Base-by-base conservation (phyloP, 2,888 invertebrate species). In the Macaria liturata region DNA sequence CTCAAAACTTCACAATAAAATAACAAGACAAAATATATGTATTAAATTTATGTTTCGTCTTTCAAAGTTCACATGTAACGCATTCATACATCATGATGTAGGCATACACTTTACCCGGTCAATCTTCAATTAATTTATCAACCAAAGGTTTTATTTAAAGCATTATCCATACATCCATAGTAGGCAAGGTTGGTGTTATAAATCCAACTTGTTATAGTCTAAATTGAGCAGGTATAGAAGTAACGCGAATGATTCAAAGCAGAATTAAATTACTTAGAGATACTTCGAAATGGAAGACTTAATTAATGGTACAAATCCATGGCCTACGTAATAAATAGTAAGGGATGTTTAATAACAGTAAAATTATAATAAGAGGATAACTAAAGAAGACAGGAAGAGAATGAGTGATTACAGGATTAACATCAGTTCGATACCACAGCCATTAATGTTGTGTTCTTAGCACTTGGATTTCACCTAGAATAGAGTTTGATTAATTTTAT, bases 351-450 rank as follows among this genome's bases (percentile, higher is more conserved):
- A 37, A 42, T 72, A 75, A 75, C 73, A 69, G 73, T 74, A 71
- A 65, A 71, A 74, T 37, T 37, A 6, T 4, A 37, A 73, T 68
- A 75, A 75, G 76, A 63, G 61, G 70, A 45, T 32, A 51, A 76
- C 72, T 73, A 20, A 20, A 20, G 20, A 20, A 62, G 79, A 82
- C 80, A 69, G 64, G 73, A 80, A 73, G 80, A 74, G 72, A 78
- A 81, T 73, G 78, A 81, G 72, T 82, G 78, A 83, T 83, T 82
- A 83, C 81, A 64, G 82, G 79, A 80, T 83, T 82, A 86, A 84
- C 77, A 82, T 89, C 86, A 89, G 88, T 90, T 83, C 87, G 76
- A 84, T 87, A 87, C 89, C 91, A 91, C 91, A 91, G 91, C 91
- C 91, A 90, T 91, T 86, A 85, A 84, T 79, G 80, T 54, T 78